Percentiles rank a stretch among this genome's conserved stretches.
Conservation (phyloP, 2,113 vertebrate species). For the Phocoena sinus region DNA sequence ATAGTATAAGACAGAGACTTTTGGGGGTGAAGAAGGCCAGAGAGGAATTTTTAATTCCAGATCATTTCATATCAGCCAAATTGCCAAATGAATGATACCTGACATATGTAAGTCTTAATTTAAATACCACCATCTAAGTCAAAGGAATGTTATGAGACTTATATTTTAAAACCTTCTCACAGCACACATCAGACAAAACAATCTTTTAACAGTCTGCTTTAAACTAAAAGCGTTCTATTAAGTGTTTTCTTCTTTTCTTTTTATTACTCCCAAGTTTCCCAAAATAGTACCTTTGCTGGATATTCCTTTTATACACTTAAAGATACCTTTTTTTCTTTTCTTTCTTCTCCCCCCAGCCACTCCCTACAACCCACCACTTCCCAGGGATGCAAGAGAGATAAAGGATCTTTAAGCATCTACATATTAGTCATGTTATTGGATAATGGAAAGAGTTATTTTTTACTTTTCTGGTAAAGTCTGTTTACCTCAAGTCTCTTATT, state of each 20-base stretch:
- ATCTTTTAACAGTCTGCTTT: background rate
- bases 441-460: background rate
- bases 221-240: background rate
- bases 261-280: background rate
- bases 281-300: background rate
- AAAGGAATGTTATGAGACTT: background rate
- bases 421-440: background rate
- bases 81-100: background rate
- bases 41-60: background rate
- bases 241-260: background rate
- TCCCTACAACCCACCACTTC: background rate
- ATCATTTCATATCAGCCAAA: background rate
- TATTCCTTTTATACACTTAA: background rate
- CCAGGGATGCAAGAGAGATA: background rate
- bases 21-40: background rate
- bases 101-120: background rate
- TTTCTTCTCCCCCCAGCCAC: background rate
- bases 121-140: background rate
- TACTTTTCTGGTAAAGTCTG: background rate
- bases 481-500: conserved; percentile 23
- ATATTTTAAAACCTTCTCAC: background rate
- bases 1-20: rapidly evolving
- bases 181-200: background rate
- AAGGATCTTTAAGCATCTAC: background rate
- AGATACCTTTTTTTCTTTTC: background rate